Evolutionary conservation across 2,888 invertebrate genomes (phyloP), one percentile per base, ranked within the genome.

Genomic region (Eupithecia inturbata): DNA sequence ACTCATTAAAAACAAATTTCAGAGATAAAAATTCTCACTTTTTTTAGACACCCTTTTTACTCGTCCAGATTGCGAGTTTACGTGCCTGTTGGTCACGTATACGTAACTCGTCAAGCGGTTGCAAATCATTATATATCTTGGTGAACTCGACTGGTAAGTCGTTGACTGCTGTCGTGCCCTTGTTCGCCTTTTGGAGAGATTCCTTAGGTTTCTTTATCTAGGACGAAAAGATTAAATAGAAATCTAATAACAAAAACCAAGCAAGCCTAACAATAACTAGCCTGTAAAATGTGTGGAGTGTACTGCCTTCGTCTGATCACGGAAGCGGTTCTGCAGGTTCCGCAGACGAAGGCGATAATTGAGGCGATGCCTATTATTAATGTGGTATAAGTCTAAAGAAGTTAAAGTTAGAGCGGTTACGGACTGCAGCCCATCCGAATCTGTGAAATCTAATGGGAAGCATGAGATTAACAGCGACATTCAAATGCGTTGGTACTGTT

Each of bases 231-330:
- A 45, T 45, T 19, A 45, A 19, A 19, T 45, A 7, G 19, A 45
- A 45, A n/a, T n/a, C 49, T 49, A 49, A 49, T 9, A 49, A 49
- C n/a, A n/a, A 45, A 9, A 49, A 49, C 49, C 9, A 49, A 49
- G 49, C n/a, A 49, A 49, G 49, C 49, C 49, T 49, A 49, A 49
- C 16, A 49, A n/a, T n/a, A 49, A 49, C 49, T n/a, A 49, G 49
- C 49, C 9, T 49, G n/a, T 49, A n/a, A n/a, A 45, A n/a, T 49
- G n/a, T 49, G 9, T 49, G n/a, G 19, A n/a, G 9, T n/a, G 49
- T 9, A 49, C 1, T 31, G 31, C 31, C n/a, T 49, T 7, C 45
- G 0, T n/a, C n/a, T n/a, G 7, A 3, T 10, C n/a, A 49, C 9
- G 49, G 49, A 9, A 49, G n/a, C n/a, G 7, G 49, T n/a, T 49